A percentile compares a stretch with the other conserved stretches of the same genome.
Evolutionary conservation across 30 jellyfish, hydroid and myxozoan species (phyloP).

Genomic region (Pelagia noctiluca): DNA sequence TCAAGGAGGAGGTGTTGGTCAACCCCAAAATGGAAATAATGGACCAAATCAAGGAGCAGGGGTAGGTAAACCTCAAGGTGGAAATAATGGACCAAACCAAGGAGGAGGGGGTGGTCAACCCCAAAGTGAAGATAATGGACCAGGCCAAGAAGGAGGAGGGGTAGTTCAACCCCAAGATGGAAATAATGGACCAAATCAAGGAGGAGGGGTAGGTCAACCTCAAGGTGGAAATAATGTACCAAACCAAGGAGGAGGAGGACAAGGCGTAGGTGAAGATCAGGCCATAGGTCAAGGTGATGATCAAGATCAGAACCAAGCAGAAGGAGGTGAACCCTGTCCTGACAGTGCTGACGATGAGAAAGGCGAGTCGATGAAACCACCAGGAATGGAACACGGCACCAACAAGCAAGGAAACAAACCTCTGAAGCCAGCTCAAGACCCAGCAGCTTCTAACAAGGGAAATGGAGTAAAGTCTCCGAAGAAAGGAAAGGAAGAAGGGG

Average conservation of each 20-base stretch:
- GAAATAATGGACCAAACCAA: background rate
- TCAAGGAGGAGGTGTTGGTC: constrained; percentile 44
- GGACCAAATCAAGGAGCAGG: constrained; percentile 11
- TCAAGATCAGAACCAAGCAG: constrained; percentile 11
- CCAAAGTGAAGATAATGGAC: constrained; percentile 14
- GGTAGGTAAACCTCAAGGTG: constrained; percentile 21
- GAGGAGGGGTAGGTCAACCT: constrained; percentile 53
- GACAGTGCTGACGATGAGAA: background rate
- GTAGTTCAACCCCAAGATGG: constrained; percentile 10
- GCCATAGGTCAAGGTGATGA: background rate
- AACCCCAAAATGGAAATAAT: background rate
- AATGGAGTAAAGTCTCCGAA: background rate
- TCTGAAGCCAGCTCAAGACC: background rate
- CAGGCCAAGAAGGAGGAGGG: constrained; percentile 35
- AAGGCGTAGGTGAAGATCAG: constrained; percentile 16
- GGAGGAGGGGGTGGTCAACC: constrained; percentile 57
- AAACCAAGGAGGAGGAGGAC: constrained; percentile 40
- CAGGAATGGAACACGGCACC: background rate
- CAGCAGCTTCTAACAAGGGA: background rate
- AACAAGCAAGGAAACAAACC: background rate
- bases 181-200: constrained; percentile 9
- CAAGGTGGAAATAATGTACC: constrained; percentile 18
- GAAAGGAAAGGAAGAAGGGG: background rate
- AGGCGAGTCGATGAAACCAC: background rate
- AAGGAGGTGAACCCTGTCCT: background rate